Evolutionary conservation across 2,113 vertebrate genomes (phyloP).

Genomic region (Mesoclemmys tuberculata): DNA sequence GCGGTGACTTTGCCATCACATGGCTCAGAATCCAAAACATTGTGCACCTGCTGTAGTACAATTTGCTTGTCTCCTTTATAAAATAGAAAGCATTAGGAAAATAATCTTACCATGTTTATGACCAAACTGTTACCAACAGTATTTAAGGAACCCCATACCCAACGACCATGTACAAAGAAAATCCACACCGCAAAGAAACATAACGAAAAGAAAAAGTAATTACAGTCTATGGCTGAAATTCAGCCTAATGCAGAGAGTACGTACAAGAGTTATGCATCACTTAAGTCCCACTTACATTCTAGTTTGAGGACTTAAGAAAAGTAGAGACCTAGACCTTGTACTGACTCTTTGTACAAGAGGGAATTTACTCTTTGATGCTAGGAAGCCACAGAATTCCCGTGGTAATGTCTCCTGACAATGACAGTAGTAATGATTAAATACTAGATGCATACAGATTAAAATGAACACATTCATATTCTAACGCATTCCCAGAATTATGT

Average conservation of each 20-base stretch:
- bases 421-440: background rate
- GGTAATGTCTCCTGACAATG: background rate
- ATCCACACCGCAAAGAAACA: background rate
- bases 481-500: background rate
- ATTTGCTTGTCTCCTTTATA: too few species aligned
- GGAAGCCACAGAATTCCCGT: background rate
- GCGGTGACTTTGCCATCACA: too few species aligned
- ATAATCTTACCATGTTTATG: background rate
- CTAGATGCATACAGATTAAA: background rate
- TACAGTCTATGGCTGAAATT: background rate
- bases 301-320: background rate
- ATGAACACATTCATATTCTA: background rate
- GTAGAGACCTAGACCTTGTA: background rate
- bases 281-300: background rate
- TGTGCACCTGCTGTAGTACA: too few species aligned
- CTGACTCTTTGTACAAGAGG: background rate
- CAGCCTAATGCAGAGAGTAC: background rate
- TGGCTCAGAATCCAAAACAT: too few species aligned
- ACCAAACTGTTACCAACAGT: background rate
- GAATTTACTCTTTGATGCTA: background rate
- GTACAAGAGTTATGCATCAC: background rate
- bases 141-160: background rate
- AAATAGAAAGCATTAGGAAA: too few species aligned
- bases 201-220: background rate
- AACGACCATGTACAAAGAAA: background rate